Evolutionary conservation across 2,888 invertebrate genomes (phyloP).

Genomic region (Caenorhabditis imperialis): DNA sequence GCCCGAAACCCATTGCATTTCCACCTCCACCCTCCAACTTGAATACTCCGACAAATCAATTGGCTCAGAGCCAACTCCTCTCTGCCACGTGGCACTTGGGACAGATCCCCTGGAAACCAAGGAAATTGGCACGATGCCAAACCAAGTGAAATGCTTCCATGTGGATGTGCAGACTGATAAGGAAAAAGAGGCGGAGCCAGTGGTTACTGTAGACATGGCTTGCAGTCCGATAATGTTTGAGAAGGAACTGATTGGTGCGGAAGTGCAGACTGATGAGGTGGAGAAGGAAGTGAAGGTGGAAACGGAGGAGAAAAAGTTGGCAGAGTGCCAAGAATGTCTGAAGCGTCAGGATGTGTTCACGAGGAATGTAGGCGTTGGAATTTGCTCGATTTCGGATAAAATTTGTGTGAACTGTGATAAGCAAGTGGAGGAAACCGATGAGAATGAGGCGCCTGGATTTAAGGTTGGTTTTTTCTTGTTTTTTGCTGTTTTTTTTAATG

Average conservation of each 20-base stretch:
- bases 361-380: slow-evolving; percentile 63
- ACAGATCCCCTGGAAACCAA: slow-evolving; percentile 37
- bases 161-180: slow-evolving; percentile 41
- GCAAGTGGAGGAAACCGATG: slow-evolving; percentile 58
- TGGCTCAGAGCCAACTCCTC: slow-evolving; percentile 6
- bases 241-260: not conserved
- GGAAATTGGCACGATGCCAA: slow-evolving; percentile 31
- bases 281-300: slow-evolving; percentile 7
- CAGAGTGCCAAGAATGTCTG: slow-evolving; percentile 51
- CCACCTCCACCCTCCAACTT: slow-evolving; percentile 28
- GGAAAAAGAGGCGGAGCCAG: not conserved
- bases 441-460: slow-evolving; percentile 65
- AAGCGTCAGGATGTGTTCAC: slow-evolving; percentile 54
- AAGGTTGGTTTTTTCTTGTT: slow-evolving; percentile 34
- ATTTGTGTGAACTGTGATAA: slow-evolving; percentile 63
- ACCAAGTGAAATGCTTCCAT: not conserved
- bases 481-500: not conserved
- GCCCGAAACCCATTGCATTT: slow-evolving; percentile 17
- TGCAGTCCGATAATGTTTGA: slow-evolving; percentile 56
- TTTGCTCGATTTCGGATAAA: slow-evolving; percentile 59
- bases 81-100: slow-evolving; percentile 40
- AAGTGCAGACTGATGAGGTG: slow-evolving; percentile 1
- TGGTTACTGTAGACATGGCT: slow-evolving; percentile 41
- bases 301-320: not conserved
- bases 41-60: slow-evolving; percentile 21